A percentile compares a stretch with the other conserved stretches of the same genome.
These are phyloP conservation scores for Chaitophorus viminalis DNA, from an alignment of 2,888 invertebrate genomes.

Conservation along the genomic window DNA sequence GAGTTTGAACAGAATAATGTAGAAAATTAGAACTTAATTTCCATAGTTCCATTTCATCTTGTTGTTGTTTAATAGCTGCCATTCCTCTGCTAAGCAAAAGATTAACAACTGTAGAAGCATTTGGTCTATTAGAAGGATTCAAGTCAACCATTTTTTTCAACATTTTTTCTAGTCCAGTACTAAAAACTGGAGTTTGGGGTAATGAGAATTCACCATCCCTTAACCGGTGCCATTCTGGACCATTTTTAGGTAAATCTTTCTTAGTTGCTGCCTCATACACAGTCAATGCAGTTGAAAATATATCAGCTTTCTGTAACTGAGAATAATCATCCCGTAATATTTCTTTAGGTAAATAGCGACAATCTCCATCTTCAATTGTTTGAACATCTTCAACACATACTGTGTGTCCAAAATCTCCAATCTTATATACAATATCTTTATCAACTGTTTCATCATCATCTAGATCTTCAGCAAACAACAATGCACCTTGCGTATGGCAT, in stretches of 20 bases:
- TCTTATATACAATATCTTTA: conserved; percentile 79
- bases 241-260: conserved; percentile 88
- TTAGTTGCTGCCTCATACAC: conserved; percentile 82
- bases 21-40: conserved; percentile 45
- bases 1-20: conserved; percentile 51
- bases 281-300: conserved; percentile 86
- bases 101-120: conserved; percentile 50
- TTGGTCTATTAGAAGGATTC: conserved; percentile 78
- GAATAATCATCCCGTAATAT: conserved; percentile 84
- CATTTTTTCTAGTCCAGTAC: conserved; percentile 54
- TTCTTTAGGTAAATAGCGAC: conserved; percentile 88
- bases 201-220: conserved; percentile 76
- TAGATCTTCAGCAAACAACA: conserved; percentile 76
- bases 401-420: conserved; percentile 93
- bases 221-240: conserved; percentile 85
- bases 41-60: conserved; percentile 58
- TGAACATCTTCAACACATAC: conserved; percentile 82
- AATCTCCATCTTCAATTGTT: conserved; percentile 89
- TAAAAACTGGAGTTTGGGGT: conserved; percentile 76
- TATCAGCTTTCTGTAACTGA: conserved; percentile 87
- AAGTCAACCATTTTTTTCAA: conserved; percentile 82
- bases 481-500: conserved; percentile 73
- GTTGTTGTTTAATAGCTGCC: conserved; percentile 57
- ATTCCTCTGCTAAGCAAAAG: conserved; percentile 54
- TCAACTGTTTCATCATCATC: conserved; percentile 73